Base-by-base conservation (phyloP, 2,888 invertebrate genomes). In the Synanthedon andrenaeformis region DNA sequence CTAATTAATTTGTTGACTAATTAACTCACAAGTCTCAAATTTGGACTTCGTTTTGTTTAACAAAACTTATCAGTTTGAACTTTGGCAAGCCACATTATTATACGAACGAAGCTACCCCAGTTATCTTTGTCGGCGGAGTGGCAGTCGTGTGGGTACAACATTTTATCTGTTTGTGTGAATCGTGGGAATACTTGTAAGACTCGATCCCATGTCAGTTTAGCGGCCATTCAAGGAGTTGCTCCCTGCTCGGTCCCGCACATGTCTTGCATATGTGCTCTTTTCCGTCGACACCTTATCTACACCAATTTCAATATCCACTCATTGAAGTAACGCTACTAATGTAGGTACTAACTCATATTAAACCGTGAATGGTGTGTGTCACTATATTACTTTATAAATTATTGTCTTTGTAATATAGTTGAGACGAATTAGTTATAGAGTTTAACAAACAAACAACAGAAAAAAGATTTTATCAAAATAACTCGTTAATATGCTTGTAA, bases 141-240 rank as follows among this genome's bases (percentile, higher is more conserved):
- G 23, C 23, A 50, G 17, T 19, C 50, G n/a, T 13, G 41, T 52
- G 13, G 52, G 42, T 19, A 45, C 41, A 45, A n/a, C 19, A n/a
- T 72, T 73, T 67, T 69, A 71, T 76, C 67, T 67, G 62, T 68
- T 75, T 72, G 65, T 70, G 65, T 67, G 72, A 74, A 77, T 71
- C 79, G 79, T 82, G 83, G 77, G 82, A 84, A 81, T 74, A 70
- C 63, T 69, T 71, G 70, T 68, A 70, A 64, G 64, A 59, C 60
- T 59, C 66, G 72, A 68, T 79, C 77, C 68, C 77, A 77, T 57
- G 57, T 63, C 58, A 62, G 62, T 60, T 70, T 70, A 73, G 66
- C 65, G 67, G 66, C 72, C 83, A 86, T 85, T 85, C 82, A 85
- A 69, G 70, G 74, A 75, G 74, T 63, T 63, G 59, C 57, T 53